A percentile compares a stretch with the other conserved stretches of the same genome.
Evolutionary conservation across 2,888 invertebrate genomes (phyloP).

Genomic region (Coleophora flavipennella): DNA sequence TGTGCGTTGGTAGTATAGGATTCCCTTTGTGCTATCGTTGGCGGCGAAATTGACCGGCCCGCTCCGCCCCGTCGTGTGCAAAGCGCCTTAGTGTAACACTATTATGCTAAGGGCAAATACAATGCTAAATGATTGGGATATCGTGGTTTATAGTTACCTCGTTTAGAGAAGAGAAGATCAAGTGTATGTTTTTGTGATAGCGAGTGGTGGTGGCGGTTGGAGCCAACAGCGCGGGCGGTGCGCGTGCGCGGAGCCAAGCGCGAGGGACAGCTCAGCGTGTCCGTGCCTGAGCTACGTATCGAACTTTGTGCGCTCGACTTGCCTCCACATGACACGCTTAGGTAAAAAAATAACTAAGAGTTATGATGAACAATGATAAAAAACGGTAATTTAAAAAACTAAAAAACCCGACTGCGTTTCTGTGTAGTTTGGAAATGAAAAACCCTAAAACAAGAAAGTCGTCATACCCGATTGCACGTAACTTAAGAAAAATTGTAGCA

Average conservation of each 20-base stretch:
- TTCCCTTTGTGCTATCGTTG: too few species aligned
- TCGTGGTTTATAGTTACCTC: neutral
- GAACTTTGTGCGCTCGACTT: constrained; percentile 35
- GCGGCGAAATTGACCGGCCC: too few species aligned
- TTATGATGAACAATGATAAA: too few species aligned
- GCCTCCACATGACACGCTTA: constrained; percentile 25
- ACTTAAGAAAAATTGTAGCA: too few species aligned
- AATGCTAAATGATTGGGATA: neutral
- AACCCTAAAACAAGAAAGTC: too few species aligned
- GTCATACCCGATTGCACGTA: too few species aligned
- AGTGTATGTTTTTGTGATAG: neutral
- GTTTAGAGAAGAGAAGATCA: neutral
- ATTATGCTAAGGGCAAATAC: neutral
- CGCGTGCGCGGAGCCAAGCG: constrained; percentile 22
- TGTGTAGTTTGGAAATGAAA: too few species aligned
- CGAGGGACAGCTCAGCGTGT: constrained; percentile 18
- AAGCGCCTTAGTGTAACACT: neutral
- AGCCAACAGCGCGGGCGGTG: constrained; percentile 24
- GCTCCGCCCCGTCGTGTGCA: too few species aligned
- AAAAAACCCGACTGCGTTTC: too few species aligned
- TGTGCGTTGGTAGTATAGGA: too few species aligned
- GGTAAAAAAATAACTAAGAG: too few species aligned
- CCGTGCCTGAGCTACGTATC: constrained; percentile 24
- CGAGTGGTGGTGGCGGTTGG: constrained; percentile 29
- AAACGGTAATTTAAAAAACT: too few species aligned